A percentile compares a stretch with the other conserved stretches of the same genome.
phyloP scores from a whole-genome alignment of 2,888 invertebrate species.

The Chironomus tentans region DNA sequence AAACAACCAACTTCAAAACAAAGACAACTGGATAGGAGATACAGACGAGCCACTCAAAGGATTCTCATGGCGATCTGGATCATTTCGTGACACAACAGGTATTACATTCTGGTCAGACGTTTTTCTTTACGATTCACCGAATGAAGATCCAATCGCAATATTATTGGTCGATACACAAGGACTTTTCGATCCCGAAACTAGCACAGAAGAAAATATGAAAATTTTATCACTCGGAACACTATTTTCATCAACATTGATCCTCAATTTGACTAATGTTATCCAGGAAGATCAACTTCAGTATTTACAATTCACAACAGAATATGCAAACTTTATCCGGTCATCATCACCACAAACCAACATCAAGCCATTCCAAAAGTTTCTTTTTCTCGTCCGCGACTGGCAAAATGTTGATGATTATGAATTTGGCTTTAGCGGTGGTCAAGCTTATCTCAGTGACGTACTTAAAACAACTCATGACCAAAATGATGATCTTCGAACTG shows the following conservation, averaged over 20 bases:
- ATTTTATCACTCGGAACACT: slow-evolving; percentile 24
- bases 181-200: slow-evolving; percentile 24
- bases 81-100: slow-evolving; percentile 22
- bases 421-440: slow-evolving; percentile 18
- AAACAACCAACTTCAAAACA: background rate
- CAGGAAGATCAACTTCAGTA: slow-evolving; percentile 27
- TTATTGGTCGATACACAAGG: slow-evolving; percentile 27
- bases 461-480: slow-evolving; percentile 4
- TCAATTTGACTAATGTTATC: slow-evolving; percentile 12
- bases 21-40: background rate
- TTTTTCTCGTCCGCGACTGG: slow-evolving; percentile 27
- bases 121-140: background rate
- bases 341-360: background rate
- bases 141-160: slow-evolving; percentile 21
- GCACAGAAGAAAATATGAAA: slow-evolving; percentile 15
- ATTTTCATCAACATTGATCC: slow-evolving; percentile 22
- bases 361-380: slow-evolving; percentile 26
- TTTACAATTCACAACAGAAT: slow-evolving; percentile 22
- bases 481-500: slow-evolving; percentile 5
- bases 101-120: slow-evolving; percentile 26
- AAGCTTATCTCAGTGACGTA: background rate
- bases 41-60: background rate
- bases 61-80: slow-evolving; percentile 25
- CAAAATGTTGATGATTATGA: slow-evolving; percentile 16
- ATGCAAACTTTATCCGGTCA: slow-evolving; percentile 5